Evolutionary conservation across 2,888 invertebrate genomes (phyloP), one percentile per base, ranked within the genome.

Genomic region (Tubulanus polymorphus): DNA sequence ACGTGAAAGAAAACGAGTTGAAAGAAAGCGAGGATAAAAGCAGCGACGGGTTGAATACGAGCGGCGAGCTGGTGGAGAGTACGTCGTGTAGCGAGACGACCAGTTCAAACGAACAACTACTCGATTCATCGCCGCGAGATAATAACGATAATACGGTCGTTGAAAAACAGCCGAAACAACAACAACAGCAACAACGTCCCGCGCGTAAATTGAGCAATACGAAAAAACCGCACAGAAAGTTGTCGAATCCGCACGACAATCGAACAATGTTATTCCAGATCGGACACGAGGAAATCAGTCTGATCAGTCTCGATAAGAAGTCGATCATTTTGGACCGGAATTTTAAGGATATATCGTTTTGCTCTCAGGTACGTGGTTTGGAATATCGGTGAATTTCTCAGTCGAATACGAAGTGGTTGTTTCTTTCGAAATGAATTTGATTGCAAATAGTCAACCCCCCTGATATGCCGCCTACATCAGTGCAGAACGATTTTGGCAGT

Each of bases 241-340:
- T 23, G 41, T 41, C 41, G 41, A 41, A 15, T 41, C 6, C 15
- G 41, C 18, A 23, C 41, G 41, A 41, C 6, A 69, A 93, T 79
- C 85, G 93, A 47, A 94, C 93, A 0, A 95, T 96, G 94, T 85
- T 96, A 37, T 88, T 95, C 48, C 80, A 90, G 83, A 90, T 96
- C 6, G 93, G 92, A 5, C 84, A 89, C 47, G 85, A 87, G 26
- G 93, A 95, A 75, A 82, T 96, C 12, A 85, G 92, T 47, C 84
- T 96, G 3, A 93, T 96, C 63, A 93, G 93, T 69, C 92, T 93
- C 0, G 94, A 95, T 74, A 85, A 91, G 56, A 96, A 96, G 72
- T 89, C 90, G 69, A 88, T 92, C 12, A 82, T 95, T 6, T 84
- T 95, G 6, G 90, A 92, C 70, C 88, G 93, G 63, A 88, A 88